phyloP scores from a whole-genome alignment of 2,888 invertebrate species.

The Eumerus sabulonum region DNA sequence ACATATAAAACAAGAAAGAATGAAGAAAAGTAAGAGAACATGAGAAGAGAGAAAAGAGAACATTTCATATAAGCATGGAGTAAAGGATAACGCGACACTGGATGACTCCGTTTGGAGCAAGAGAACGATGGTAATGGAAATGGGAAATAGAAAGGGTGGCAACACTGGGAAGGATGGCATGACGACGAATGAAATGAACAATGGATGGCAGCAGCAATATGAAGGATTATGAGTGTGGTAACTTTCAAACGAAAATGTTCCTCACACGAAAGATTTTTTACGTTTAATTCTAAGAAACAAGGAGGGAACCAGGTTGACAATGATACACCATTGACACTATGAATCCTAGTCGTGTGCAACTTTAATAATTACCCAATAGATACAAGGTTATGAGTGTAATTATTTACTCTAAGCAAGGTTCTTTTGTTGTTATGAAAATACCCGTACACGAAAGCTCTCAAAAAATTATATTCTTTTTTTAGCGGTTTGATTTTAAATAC shows the following conservation, averaged over 20 bases:
- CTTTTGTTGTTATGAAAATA: constrained; percentile 17
- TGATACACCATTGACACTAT: constrained; percentile 19
- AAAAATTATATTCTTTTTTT: too few relatives aligned
- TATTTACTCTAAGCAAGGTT: constrained; percentile 7
- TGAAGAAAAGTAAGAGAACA: constrained; percentile 21
- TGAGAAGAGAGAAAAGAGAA: constrained; percentile 29
- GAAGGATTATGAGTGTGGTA: constrained; percentile 10
- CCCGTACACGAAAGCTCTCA: constrained; percentile 15
- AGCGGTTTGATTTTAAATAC: constrained; percentile 8
- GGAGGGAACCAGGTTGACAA: not conserved
- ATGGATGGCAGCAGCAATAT: constrained; percentile 7
- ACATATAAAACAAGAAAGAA: constrained; percentile 6
- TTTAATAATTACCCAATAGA: constrained; percentile 19
- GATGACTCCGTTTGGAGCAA: not conserved
- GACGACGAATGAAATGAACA: constrained; percentile 22
- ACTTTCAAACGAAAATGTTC: constrained; percentile 28
- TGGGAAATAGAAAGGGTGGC: not conserved
- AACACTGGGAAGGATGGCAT: not conserved
- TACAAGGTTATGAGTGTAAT: constrained; percentile 3
- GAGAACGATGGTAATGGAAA: too few relatives aligned
- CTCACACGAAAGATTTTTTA: not conserved
- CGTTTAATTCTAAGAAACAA: not conserved
- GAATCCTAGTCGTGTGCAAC: not conserved
- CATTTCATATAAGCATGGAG: constrained; percentile 10
- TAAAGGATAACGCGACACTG: constrained; percentile 38